Evolutionary conservation across 1,140 invertebrate genomes (phyloP).

Genomic region (Lucilia cuprina): DNA sequence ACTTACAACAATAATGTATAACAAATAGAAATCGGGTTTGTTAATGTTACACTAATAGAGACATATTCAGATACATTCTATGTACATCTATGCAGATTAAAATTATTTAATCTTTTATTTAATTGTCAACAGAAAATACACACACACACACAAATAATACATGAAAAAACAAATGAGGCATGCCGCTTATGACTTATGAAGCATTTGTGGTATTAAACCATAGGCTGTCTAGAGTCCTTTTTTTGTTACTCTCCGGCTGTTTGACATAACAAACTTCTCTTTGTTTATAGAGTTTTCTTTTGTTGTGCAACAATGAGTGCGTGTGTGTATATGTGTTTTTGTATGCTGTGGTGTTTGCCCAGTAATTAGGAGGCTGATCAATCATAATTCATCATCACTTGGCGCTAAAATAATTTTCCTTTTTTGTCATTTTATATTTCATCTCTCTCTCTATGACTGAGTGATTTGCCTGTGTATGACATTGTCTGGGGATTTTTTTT

Average conservation of each 20-base stretch:
- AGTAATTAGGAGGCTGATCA: slow-evolving; percentile 33
- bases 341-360: slow-evolving; percentile 10
- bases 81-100: not conserved
- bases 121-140: not conserved
- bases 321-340: not conserved
- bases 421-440: not conserved
- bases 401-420: slow-evolving; percentile 16
- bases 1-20: too few relatives aligned
- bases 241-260: not conserved
- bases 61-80: too few relatives aligned
- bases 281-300: not conserved
- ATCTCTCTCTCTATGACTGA: not conserved
- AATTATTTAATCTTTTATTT: not conserved
- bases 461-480: slow-evolving; percentile 5
- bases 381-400: slow-evolving; percentile 31
- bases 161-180: not conserved
- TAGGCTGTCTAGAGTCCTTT: not conserved
- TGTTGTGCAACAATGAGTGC: not conserved
- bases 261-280: not conserved
- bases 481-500: slow-evolving; percentile 19
- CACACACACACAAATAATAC: not conserved
- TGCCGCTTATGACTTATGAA: slow-evolving; percentile 4
- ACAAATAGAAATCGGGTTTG: too few relatives aligned
- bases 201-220: not conserved
- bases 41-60: too few relatives aligned